Conservation (phyloP, 2,113 vertebrate species). For the Periophthalmus modestus region DNA sequence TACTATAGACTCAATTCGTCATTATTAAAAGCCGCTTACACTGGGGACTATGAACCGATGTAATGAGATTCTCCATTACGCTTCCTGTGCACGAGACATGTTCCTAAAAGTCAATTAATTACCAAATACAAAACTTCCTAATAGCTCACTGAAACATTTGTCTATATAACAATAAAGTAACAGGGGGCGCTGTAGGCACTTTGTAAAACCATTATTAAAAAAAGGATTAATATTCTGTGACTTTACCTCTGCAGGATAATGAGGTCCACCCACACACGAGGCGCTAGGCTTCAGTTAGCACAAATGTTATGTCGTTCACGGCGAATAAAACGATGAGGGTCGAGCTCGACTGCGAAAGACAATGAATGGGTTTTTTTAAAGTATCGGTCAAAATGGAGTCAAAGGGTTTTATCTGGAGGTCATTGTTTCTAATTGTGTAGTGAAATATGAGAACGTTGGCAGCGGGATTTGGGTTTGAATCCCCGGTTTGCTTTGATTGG, state of each 20-base stretch:
- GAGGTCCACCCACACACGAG: background rate
- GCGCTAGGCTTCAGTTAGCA: background rate
- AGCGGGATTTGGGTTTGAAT: no score
- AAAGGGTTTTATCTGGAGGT: background rate
- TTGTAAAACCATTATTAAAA: background rate
- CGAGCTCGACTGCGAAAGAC: background rate
- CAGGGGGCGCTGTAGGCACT: background rate
- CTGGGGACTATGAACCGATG: background rate
- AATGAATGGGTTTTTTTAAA: background rate
- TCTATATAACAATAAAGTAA: background rate
- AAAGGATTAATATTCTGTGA: background rate
- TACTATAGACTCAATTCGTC: background rate
- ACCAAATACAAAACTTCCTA: background rate
- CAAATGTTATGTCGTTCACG: slow-evolving; percentile 4
- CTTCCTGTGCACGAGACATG: background rate
- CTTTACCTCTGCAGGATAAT: slow-evolving; percentile 1
- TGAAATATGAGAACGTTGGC: background rate
- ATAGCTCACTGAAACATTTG: background rate
- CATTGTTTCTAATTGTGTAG: background rate
- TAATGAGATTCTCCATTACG: background rate
- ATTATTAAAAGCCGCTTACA: background rate
- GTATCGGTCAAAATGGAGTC: background rate
- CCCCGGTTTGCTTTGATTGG: no score
- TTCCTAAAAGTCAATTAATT: background rate
- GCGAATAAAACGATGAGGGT: background rate